Evolutionary conservation across 2,113 vertebrate species (phyloP), one percentile per base, ranked within the genome.

Genomic region (Alaudala cheleensis): DNA sequence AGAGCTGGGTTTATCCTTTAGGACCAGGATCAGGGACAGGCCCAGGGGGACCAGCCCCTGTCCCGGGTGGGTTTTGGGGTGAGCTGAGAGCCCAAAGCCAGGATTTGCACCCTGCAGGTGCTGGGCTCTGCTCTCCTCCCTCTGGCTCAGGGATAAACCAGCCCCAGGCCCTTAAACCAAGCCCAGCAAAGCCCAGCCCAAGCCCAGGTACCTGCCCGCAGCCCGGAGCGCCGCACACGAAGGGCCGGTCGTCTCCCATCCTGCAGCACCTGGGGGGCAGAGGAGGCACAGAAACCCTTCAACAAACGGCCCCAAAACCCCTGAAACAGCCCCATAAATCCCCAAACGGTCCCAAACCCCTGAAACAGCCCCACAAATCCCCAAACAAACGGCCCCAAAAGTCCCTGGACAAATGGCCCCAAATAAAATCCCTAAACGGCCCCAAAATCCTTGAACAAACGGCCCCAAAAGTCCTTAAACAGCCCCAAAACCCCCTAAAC

Each of bases 221-320:
- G 98, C 99, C 99, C 4, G 98, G 98, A 97, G 99, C 99, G 69
- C 88, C 98, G 98, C 99, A 99, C 98, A 99, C 99, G 98, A 99
- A 99, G 96, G 99, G 99, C 96, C 99, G 97, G 97, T 99, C 99
- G 97, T 99, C 99, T 97, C 99, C 99, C 99, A 99, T 99, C 95
- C 94, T 96, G 88, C 97, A 92, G 62, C 85, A 94, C 97, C 97
- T 98, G 96, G 74, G 91, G 94, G 88, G 80, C 93, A 47, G 17
- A 72, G 53, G 65, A 45, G 10, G 88, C 33, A 83, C 19, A 50
- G 11, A 18, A 31, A 18, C 24, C 28, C 28, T 18, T 47, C 4
- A 29, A 29, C 28, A 18, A 11, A 26, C 49, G 24, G 49, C 49
- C 49, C 24, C 20, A 14, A 12, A 76, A 97, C 97, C 74, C 70